Conservation (phyloP, 2,888 invertebrate genomes). For the Teleiodes luculella region DNA sequence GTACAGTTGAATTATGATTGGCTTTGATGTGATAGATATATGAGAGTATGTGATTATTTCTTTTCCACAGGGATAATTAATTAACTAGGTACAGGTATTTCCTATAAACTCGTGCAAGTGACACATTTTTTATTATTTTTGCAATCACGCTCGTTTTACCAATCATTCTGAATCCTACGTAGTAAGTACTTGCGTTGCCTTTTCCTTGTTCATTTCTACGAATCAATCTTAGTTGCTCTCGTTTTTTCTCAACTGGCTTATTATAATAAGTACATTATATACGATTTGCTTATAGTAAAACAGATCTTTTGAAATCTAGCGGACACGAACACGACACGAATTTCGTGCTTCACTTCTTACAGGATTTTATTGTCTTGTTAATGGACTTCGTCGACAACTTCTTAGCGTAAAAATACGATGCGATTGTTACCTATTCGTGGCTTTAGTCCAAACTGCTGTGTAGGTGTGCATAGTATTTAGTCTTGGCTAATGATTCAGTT, state of each 20-base stretch:
- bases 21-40: not conserved
- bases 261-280: too few relatives aligned
- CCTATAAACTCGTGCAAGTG: too few relatives aligned
- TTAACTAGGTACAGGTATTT: too few relatives aligned
- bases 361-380: constrained; percentile 4
- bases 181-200: too few relatives aligned
- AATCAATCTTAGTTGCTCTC: not conserved
- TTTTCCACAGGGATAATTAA: too few relatives aligned
- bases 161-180: not conserved
- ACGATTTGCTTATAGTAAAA: not conserved
- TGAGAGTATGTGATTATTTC: too few relatives aligned
- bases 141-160: not conserved
- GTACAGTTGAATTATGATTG: too few relatives aligned
- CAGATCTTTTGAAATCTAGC: not conserved
- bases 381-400: constrained; percentile 15
- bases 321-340: not conserved
- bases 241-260: not conserved
- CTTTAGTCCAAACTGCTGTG: constrained; percentile 34
- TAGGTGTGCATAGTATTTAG: constrained; percentile 16
- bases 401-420: constrained; percentile 30
- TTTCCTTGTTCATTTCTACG: constrained; percentile 4
- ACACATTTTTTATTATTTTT: too few relatives aligned
- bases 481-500: constrained; percentile 32
- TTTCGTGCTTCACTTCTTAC: not conserved
- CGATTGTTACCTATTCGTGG: constrained; percentile 38